phyloP scores from a whole-genome alignment of 2,113 vertebrate species.

The Prionailurus viverrinus region DNA sequence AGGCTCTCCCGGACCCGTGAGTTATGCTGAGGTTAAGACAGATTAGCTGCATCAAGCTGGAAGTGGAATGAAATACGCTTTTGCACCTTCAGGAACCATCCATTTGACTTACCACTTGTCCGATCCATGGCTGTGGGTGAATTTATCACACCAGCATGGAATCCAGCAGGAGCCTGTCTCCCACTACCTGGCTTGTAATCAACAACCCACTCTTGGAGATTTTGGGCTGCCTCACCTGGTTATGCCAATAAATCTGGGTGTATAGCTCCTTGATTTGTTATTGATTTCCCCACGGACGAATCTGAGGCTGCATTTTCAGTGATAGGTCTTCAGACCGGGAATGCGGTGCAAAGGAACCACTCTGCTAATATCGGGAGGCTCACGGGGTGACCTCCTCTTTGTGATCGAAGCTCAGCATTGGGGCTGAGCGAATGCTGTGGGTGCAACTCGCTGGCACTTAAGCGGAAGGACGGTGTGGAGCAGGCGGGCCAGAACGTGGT shows the following conservation, averaged over 20 bases:
- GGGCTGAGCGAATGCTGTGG: not conserved
- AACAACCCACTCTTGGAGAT: constrained; percentile 69
- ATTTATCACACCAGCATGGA: constrained; percentile 38
- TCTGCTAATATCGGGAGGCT: constrained; percentile 46
- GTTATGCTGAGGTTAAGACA: not conserved
- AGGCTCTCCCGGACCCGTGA: not conserved
- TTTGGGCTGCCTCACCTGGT: constrained; percentile 80
- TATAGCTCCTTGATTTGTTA: constrained; percentile 82
- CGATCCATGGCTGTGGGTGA: not conserved
- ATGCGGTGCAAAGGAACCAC: constrained; percentile 57
- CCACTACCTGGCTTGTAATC: constrained; percentile 54
- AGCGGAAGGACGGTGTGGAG: rapidly evolving
- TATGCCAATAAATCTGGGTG: constrained; percentile 76
- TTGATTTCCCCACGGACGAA: constrained; percentile 80
- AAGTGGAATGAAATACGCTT: not conserved
- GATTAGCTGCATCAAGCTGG: not conserved
- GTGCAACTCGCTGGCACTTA: rapidly evolving
- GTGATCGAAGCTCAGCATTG: not conserved
- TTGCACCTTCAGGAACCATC: not conserved
- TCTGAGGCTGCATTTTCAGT: constrained; percentile 73
- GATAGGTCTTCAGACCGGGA: constrained; percentile 63
- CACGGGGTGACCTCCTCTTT: constrained; percentile 25
- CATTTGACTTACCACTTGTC: not conserved
- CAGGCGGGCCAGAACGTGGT: not conserved
- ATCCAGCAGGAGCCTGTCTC: not conserved